These are phyloP conservation scores for Hylaeus anthracinus DNA, from an alignment of 1,140 invertebrate species.

Conservation along the genomic window DNA sequence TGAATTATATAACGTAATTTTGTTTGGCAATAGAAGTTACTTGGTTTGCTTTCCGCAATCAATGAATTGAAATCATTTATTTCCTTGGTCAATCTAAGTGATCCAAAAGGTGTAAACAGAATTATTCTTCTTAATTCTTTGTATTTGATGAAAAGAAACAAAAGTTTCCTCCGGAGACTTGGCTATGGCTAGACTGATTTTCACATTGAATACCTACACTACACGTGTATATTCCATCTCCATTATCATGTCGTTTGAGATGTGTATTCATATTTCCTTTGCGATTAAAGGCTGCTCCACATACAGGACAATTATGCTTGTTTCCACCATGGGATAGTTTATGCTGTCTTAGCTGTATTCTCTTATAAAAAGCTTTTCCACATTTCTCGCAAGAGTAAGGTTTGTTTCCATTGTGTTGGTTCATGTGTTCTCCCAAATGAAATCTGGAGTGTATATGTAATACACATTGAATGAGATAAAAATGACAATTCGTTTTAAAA, in stretches of 20 bases:
- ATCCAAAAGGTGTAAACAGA: too few species aligned
- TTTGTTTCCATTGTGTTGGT: conserved; percentile 75
- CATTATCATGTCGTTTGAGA: conserved; percentile 70
- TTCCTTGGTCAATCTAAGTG: too few species aligned
- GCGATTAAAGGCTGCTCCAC: conserved; percentile 70
- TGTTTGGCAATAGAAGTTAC: too few species aligned
- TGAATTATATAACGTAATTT: too few species aligned
- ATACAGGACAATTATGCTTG: conserved; percentile 72
- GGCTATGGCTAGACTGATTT: background rate
- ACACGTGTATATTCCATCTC: conserved; percentile 66
- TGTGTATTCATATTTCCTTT: conserved; percentile 76
- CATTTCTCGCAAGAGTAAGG: conserved; percentile 79
- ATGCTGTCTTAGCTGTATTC: conserved; percentile 75
- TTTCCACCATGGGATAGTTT: conserved; percentile 70
- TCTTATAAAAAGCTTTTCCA: conserved; percentile 77
- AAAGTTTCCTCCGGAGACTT: too few species aligned
- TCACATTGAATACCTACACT: conserved; percentile 65
- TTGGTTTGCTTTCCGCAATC: too few species aligned
- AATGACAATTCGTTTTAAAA: background rate
- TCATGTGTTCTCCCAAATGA: conserved; percentile 76
- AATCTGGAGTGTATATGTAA: conserved; percentile 66
- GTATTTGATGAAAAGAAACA: too few species aligned
- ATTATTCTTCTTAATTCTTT: too few species aligned
- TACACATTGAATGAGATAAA: background rate
- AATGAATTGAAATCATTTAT: too few species aligned